phyloP scores from a whole-genome alignment of 2,797 vertebrate species.

The Mormyrops boulengeri region DNA sequence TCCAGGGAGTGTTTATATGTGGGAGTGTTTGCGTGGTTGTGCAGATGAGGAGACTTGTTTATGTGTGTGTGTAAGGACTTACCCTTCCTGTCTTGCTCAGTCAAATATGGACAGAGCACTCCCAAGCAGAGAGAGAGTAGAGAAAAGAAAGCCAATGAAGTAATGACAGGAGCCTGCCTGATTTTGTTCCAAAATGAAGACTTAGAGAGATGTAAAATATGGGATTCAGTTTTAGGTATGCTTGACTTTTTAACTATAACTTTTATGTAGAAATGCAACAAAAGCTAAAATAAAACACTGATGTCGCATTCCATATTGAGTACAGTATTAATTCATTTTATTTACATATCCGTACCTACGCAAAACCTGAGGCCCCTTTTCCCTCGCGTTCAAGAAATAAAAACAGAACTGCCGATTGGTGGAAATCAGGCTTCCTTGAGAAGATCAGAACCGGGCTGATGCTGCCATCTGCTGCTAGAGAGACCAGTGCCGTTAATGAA shows the following conservation, averaged over 20 bases:
- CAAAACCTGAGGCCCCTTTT: neutral
- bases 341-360: neutral
- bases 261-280: neutral
- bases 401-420: neutral
- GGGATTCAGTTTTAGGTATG: neutral
- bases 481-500: neutral
- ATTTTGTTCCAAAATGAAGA: neutral
- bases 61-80: neutral
- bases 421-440: neutral
- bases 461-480: slow-evolving; percentile 40
- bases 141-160: neutral
- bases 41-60: neutral
- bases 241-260: neutral
- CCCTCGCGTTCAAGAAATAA: neutral
- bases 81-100: neutral
- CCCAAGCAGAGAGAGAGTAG: neutral
- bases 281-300: neutral
- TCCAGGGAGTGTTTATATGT: neutral
- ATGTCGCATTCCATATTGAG: neutral
- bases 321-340: neutral
- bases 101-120: neutral
- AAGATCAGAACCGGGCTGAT: slow-evolving; percentile 8
- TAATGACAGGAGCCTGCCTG: neutral
- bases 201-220: neutral
- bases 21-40: neutral